Conservation (phyloP, 2,113 vertebrate genomes). For the Chauna torquata region DNA sequence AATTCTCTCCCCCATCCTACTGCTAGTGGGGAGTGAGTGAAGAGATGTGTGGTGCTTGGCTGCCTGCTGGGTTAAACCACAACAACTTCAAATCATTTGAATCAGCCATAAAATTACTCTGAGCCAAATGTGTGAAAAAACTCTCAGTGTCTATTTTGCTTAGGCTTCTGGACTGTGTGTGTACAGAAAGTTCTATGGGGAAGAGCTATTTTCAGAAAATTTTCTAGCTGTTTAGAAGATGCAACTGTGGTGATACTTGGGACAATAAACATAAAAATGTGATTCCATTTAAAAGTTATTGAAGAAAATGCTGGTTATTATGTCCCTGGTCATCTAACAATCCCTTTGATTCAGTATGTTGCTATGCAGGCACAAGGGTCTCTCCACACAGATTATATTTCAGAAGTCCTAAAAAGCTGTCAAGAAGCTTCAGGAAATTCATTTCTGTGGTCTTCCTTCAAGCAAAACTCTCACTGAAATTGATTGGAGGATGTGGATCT, state of each 20-base stretch:
- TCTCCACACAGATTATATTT: background rate
- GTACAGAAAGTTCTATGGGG: background rate
- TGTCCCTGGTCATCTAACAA: background rate
- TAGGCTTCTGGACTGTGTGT: background rate
- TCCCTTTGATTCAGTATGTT: background rate
- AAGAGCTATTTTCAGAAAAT: background rate
- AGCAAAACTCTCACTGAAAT: background rate
- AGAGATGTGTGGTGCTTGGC: too few relatives aligned
- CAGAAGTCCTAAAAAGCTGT: background rate
- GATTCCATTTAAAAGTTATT: background rate
- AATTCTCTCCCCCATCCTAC: too few relatives aligned
- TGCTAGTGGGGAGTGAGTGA: too few relatives aligned
- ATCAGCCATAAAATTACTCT: background rate
- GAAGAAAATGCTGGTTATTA: background rate
- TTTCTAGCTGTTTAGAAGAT: background rate
- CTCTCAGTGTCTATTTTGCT: background rate
- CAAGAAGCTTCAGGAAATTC: background rate
- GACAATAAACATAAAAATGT: constrained; percentile 30
- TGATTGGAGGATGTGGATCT: background rate
- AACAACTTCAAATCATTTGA: background rate
- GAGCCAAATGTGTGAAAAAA: background rate
- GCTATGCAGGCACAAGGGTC: accelerated
- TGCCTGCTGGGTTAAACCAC: too few relatives aligned
- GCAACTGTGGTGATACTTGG: background rate
- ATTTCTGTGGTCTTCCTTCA: background rate